These are phyloP conservation scores for Ernsta delagoae DNA, from an alignment of 2,888 invertebrate species.

Conservation along the genomic window DNA sequence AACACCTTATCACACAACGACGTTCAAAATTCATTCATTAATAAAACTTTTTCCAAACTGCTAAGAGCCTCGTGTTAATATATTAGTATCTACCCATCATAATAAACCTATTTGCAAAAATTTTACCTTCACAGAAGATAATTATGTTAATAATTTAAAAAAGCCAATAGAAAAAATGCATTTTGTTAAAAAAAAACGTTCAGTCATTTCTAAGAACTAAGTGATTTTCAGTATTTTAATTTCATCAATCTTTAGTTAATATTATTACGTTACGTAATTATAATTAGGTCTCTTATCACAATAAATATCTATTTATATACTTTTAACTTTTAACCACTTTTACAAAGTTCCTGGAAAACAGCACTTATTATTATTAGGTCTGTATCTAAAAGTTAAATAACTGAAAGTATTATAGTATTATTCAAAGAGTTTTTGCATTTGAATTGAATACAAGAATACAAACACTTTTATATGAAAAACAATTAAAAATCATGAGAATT, in stretches of 20 bases:
- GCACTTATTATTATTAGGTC: background rate
- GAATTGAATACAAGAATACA: background rate
- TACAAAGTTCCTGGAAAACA: constrained; percentile 15
- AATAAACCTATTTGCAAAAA: constrained; percentile 40
- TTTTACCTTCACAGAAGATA: constrained; percentile 64
- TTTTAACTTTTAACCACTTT: background rate
- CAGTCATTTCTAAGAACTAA: constrained; percentile 57
- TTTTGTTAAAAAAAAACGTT: constrained; percentile 38
- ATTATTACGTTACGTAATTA: background rate
- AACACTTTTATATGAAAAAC: too few relatives aligned
- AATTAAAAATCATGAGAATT: too few relatives aligned
- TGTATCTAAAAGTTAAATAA: constrained; percentile 2
- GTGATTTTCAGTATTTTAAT: background rate
- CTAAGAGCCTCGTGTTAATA: constrained; percentile 60
- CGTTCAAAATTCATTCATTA: constrained; percentile 38
- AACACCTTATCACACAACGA: constrained; percentile 21
- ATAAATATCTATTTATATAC: constrained; percentile 26
- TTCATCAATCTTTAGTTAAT: constrained; percentile 37
- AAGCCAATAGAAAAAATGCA: constrained; percentile 38
- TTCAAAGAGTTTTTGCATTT: background rate
- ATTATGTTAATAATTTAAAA: constrained; percentile 50
- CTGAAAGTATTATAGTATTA: background rate
- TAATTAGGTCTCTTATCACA: constrained; percentile 27
- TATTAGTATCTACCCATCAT: constrained; percentile 43
- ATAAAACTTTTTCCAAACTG: constrained; percentile 42